Conservation (phyloP, 1,140 invertebrate genomes). For the Drosophila kikkawai region DNA sequence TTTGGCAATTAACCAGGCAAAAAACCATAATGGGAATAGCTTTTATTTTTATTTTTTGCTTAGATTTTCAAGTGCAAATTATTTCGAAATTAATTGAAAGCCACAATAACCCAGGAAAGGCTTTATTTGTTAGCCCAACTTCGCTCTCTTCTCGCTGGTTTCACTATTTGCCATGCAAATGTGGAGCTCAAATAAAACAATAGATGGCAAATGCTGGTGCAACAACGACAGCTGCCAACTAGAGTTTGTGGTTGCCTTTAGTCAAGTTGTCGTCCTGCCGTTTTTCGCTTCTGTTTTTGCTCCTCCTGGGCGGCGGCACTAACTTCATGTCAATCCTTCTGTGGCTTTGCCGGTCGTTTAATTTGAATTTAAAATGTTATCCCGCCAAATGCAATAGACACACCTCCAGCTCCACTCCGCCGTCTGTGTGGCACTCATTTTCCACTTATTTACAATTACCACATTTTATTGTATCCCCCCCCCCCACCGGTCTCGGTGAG, state of each 20-base stretch:
- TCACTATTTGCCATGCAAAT: constrained; percentile 62
- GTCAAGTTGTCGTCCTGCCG: constrained; percentile 45
- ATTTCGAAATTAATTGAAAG: constrained; percentile 72
- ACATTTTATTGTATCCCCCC: constrained; percentile 75
- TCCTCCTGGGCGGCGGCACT: constrained; percentile 57
- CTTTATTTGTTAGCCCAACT: constrained; percentile 18
- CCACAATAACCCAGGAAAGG: constrained; percentile 42
- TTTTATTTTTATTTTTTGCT: neutral
- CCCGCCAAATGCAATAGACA: constrained; percentile 68
- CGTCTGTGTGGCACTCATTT: constrained; percentile 61
- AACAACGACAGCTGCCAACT: constrained; percentile 54
- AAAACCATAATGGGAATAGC: neutral
- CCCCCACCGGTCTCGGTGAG: neutral
- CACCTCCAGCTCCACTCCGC: neutral
- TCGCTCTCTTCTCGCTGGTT: neutral
- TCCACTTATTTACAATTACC: constrained; percentile 84
- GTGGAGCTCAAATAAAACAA: constrained; percentile 71
- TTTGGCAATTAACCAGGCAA: neutral
- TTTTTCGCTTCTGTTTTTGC: constrained; percentile 33
- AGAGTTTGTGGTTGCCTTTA: constrained; percentile 66
- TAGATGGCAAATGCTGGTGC: constrained; percentile 48
- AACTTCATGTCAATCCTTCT: constrained; percentile 83
- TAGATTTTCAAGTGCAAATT: constrained; percentile 21
- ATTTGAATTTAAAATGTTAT: constrained; percentile 84
- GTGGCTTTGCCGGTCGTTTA: constrained; percentile 81